Evolutionary conservation across 2,113 vertebrate species (phyloP).

Genomic region (Reinhardtius hippoglossoides): DNA sequence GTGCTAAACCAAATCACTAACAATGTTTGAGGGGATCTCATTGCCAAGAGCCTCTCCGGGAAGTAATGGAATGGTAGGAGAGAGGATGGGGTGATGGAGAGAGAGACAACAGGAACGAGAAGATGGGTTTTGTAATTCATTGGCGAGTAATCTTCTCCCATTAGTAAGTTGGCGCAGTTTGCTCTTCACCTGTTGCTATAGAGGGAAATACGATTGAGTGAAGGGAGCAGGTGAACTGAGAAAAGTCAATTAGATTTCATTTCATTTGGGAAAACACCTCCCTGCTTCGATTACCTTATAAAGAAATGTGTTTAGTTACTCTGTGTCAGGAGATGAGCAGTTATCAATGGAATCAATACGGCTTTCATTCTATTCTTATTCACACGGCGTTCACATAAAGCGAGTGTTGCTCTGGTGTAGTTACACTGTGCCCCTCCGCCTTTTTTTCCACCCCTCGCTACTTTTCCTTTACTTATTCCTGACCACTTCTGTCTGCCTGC

Average conservation of each 20-base stretch:
- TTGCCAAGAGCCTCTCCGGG: slow-evolving; percentile 10
- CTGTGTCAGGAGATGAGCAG: neutral
- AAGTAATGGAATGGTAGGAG: slow-evolving; percentile 2
- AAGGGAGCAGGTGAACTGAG: slow-evolving; percentile 23
- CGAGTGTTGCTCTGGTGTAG: neutral
- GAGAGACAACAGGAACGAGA: slow-evolving; percentile 19
- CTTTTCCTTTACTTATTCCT: neutral
- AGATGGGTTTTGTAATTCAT: slow-evolving; percentile 41
- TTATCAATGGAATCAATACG: neutral
- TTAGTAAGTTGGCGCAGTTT: slow-evolving; percentile 15
- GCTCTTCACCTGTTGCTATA: slow-evolving; percentile 1
- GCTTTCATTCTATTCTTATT: neutral
- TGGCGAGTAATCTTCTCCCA: slow-evolving; percentile 26
- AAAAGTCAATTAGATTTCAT: slow-evolving; percentile 20
- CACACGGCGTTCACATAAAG: neutral
- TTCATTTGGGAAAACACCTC: slow-evolving; percentile 12
- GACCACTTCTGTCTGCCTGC: neutral
- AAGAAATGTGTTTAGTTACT: slow-evolving; percentile 6
- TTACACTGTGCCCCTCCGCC: neutral
- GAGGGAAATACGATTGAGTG: slow-evolving; percentile 25
- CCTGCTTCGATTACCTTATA: slow-evolving; percentile 26
- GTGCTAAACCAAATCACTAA: slow-evolving; percentile 1
- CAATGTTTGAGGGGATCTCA: neutral
- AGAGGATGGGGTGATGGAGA: neutral
- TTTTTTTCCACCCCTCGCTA: neutral